Conservation (phyloP, 2,888 invertebrate genomes). For the Flexamia atlantica region DNA sequence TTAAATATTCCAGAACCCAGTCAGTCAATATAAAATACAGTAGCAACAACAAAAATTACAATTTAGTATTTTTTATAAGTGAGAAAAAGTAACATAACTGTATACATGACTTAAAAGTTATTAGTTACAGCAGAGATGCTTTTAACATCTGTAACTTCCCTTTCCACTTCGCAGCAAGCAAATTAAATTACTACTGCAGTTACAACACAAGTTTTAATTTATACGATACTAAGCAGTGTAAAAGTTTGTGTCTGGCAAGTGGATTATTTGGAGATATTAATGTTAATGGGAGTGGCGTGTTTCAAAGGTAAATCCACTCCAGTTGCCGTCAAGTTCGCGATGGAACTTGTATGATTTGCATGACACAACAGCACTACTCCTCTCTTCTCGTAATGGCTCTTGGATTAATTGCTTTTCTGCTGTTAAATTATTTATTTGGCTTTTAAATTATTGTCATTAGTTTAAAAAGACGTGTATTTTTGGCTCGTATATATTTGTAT, state of each 20-base stretch:
- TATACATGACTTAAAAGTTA: too few species aligned
- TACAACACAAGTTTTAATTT: not conserved
- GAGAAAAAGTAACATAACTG: too few species aligned
- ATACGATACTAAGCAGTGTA: conserved; percentile 2
- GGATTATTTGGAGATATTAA: conserved; percentile 34
- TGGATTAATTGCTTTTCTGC: not conserved
- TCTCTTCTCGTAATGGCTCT: conserved; percentile 2
- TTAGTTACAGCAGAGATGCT: too few species aligned
- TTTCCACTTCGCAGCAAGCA: too few species aligned
- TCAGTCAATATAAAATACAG: too few species aligned
- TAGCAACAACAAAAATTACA: too few species aligned
- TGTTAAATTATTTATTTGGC: not conserved
- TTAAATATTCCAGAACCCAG: too few species aligned
- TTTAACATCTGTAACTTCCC: too few species aligned
- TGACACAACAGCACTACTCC: conserved; percentile 2
- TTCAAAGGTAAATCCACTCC: conserved; percentile 11
- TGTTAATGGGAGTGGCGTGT: conserved; percentile 9
- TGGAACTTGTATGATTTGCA: not conserved
- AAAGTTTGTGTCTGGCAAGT: not conserved
- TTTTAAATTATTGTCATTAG: too few species aligned
- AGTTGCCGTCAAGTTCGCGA: not conserved
- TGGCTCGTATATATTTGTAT: too few species aligned
- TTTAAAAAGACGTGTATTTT: too few species aligned
- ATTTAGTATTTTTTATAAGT: too few species aligned
- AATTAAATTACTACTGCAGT: not conserved